Conservation (phyloP, 1,140 invertebrate species). For the Cyclargus thomasi region DNA sequence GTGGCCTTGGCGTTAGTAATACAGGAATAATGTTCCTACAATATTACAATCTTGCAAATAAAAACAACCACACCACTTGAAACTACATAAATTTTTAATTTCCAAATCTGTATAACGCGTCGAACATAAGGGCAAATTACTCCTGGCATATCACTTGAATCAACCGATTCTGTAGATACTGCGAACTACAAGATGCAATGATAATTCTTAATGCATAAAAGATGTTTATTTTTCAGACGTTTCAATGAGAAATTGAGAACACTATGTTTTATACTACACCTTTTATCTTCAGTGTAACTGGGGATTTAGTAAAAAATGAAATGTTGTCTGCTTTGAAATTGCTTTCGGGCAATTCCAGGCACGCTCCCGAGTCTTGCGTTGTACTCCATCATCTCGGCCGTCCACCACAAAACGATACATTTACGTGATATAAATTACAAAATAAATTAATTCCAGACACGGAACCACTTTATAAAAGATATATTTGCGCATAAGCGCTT, state of each 20-base stretch:
- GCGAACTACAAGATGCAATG: no score
- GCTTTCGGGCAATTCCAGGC: not conserved
- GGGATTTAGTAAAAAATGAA: not conserved
- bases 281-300: not conserved
- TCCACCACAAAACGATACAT: slow-evolving; percentile 14
- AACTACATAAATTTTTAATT: no score
- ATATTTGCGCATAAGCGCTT: not conserved
- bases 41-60: no score
- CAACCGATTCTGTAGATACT: no score
- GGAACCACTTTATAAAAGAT: slow-evolving; percentile 14
- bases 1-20: not conserved
- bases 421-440: slow-evolving; percentile 18
- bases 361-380: slow-evolving; percentile 1
- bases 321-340: not conserved
- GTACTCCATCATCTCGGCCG: slow-evolving; percentile 6
- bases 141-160: no score
- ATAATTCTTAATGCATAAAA: no score
- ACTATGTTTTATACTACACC: not conserved
- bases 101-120: no score
- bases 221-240: no score
- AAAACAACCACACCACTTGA: no score
- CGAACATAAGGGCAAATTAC: no score
- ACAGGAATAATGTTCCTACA: no score
- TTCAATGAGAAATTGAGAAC: no score
- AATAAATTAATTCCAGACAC: slow-evolving; percentile 10